Evolutionary conservation across 2,888 invertebrate species (phyloP).

Genomic region (Deroplatys truncata): DNA sequence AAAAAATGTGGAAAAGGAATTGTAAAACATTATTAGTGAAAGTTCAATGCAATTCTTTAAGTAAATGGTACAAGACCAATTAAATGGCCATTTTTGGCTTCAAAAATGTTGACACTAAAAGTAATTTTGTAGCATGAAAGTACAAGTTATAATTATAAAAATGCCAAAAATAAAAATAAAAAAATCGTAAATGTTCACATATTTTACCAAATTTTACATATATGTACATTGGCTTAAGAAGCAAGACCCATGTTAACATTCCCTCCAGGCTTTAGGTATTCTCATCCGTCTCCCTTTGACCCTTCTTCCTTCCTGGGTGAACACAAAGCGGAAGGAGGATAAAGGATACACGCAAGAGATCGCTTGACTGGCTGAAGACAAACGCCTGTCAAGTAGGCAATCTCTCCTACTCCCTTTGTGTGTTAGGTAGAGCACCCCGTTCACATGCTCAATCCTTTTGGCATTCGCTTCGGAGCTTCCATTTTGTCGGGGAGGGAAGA

Average conservation of each 20-base stretch:
- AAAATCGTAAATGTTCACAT: too few relatives aligned
- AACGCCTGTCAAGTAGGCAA: slow-evolving; percentile 25
- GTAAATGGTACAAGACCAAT: too few relatives aligned
- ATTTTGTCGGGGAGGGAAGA: neutral
- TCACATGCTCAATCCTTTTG: neutral
- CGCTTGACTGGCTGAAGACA: slow-evolving; percentile 23
- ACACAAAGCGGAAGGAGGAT: slow-evolving; percentile 1
- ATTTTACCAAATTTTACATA: too few relatives aligned
- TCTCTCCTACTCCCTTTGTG: neutral
- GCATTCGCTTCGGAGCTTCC: neutral
- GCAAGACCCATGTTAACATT: neutral
- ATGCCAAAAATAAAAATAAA: too few relatives aligned
- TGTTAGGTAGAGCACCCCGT: neutral
- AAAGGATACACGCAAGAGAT: slow-evolving; percentile 19
- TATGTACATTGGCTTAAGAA: too few relatives aligned
- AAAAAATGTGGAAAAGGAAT: too few relatives aligned
- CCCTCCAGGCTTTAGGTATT: neutral
- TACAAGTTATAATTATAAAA: too few relatives aligned
- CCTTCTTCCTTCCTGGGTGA: neutral
- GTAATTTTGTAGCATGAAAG: too few relatives aligned
- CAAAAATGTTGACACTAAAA: too few relatives aligned
- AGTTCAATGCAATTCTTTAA: too few relatives aligned
- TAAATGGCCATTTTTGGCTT: too few relatives aligned
- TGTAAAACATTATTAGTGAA: too few relatives aligned
- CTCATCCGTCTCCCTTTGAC: neutral